A percentile compares a stretch with the other conserved stretches of the same genome.
Evolutionary conservation across 2,797 vertebrate species (phyloP).

Genomic region (Neosilurus mollespiculum): DNA sequence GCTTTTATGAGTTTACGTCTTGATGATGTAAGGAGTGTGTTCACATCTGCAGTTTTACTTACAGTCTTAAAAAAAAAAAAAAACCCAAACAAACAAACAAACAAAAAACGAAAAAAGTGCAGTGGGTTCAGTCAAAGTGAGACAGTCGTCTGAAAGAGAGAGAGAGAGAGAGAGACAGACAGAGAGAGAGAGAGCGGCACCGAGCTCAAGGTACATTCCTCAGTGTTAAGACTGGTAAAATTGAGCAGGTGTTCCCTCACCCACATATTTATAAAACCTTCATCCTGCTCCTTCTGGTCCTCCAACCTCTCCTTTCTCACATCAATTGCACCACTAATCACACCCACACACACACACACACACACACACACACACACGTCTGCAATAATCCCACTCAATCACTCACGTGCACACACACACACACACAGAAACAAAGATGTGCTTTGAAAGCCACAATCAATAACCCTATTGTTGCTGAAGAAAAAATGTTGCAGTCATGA

Average conservation of each 20-base stretch:
- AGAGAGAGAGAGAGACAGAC: slow-evolving; percentile 19
- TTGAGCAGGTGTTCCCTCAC: slow-evolving; percentile 20
- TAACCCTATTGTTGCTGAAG: slow-evolving; percentile 14
- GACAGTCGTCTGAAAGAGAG: slow-evolving; percentile 24
- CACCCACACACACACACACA: slow-evolving; percentile 6
- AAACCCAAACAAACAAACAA: too few species aligned
- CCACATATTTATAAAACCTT: slow-evolving; percentile 36
- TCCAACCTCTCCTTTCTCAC: neutral
- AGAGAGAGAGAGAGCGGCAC: slow-evolving; percentile 27
- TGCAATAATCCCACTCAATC: neutral
- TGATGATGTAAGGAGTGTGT: neutral
- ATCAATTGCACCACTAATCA: slow-evolving; percentile 24
- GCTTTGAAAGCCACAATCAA: slow-evolving; percentile 8
- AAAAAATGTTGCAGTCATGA: slow-evolving; percentile 6
- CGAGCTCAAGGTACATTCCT: slow-evolving; percentile 55
- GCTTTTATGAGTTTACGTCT: too few species aligned
- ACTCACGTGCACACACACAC: neutral
- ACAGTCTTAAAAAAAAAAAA: slow-evolving; percentile 6
- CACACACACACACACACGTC: slow-evolving; percentile 11
- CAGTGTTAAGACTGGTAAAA: slow-evolving; percentile 59
- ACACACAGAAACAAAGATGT: slow-evolving; percentile 13
- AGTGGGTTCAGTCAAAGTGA: slow-evolving; percentile 34
- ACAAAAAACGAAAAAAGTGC: slow-evolving; percentile 17
- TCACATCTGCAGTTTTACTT: neutral
- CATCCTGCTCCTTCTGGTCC: neutral